Evolutionary conservation across 2,113 vertebrate genomes (phyloP).

Genomic region (Alethe castanea): DNA sequence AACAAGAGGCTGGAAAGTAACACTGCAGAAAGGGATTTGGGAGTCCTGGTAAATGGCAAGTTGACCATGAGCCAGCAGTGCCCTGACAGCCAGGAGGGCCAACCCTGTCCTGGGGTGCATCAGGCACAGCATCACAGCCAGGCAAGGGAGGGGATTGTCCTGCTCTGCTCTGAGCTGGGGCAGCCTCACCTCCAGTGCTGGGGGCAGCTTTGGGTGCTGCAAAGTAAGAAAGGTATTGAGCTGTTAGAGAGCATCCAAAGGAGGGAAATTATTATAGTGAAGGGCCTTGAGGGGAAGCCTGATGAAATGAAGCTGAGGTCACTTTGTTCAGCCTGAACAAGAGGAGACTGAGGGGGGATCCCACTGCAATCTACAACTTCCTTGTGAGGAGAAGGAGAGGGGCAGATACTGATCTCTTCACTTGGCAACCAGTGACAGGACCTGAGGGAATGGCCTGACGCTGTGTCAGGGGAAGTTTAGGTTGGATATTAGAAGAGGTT

Average conservation of each 20-base stretch:
- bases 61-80: fast-evolving
- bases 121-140: fast-evolving
- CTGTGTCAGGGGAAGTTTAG: too few relatives aligned
- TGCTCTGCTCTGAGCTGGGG: fast-evolving
- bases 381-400: neutral
- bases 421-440: neutral
- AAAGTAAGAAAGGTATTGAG: neutral
- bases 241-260: neutral
- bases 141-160: neutral
- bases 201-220: fast-evolving
- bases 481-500: neutral
- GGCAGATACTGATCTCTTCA: neutral
- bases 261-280: neutral
- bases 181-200: fast-evolving
- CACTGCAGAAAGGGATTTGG: fast-evolving
- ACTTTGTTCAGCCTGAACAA: neutral
- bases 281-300: neutral
- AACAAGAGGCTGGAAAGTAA: neutral
- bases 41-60: fast-evolving
- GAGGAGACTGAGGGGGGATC: neutral
- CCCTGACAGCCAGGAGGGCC: neutral
- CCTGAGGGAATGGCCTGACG: fast-evolving
- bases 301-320: neutral
- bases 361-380: fast-evolving
- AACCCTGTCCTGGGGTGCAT: fast-evolving